These are phyloP conservation scores for Scomber scombrus DNA, from an alignment of 2,113 vertebrate genomes.

Conservation along the genomic window DNA sequence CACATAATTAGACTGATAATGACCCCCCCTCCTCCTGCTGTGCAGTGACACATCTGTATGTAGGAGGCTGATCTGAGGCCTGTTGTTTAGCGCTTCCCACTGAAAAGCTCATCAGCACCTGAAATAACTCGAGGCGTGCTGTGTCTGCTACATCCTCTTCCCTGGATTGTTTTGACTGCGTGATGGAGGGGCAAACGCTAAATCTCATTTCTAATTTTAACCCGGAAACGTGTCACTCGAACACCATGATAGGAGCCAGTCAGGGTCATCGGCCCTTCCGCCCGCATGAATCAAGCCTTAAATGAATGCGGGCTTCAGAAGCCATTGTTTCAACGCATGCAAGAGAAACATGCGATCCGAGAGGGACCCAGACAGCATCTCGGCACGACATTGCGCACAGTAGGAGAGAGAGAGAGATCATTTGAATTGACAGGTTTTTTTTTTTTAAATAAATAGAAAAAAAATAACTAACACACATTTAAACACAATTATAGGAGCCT, in stretches of 20 bases:
- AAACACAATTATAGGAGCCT: not conserved
- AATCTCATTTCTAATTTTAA: conserved; percentile 87
- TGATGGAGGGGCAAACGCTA: conserved; percentile 81
- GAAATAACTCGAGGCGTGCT: conserved; percentile 82
- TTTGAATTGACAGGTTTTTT: not conserved
- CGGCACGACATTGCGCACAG: not conserved
- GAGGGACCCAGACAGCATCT: not conserved
- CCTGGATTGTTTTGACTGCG: conserved; percentile 88
- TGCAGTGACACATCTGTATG: not conserved
- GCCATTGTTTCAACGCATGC: conserved; percentile 75
- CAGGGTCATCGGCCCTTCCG: conserved; percentile 84
- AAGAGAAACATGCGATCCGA: conserved; percentile 51
- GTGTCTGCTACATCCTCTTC: conserved; percentile 85
- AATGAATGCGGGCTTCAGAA: conserved; percentile 73
- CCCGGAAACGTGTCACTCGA: conserved; percentile 88
- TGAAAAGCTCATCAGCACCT: conserved; percentile 79
- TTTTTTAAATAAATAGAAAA: not conserved
- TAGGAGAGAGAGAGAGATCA: not conserved
- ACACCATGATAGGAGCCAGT: conserved; percentile 82
- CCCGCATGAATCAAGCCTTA: conserved; percentile 75
- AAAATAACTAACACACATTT: not conserved
- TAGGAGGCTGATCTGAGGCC: conserved; percentile 45
- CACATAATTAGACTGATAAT: too few relatives aligned
- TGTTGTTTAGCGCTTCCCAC: conserved; percentile 62
- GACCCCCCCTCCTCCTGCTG: too few relatives aligned